Evolutionary conservation across 92 coral and sea anemone species (phyloP).

Genomic region (Muricea muricata): DNA sequence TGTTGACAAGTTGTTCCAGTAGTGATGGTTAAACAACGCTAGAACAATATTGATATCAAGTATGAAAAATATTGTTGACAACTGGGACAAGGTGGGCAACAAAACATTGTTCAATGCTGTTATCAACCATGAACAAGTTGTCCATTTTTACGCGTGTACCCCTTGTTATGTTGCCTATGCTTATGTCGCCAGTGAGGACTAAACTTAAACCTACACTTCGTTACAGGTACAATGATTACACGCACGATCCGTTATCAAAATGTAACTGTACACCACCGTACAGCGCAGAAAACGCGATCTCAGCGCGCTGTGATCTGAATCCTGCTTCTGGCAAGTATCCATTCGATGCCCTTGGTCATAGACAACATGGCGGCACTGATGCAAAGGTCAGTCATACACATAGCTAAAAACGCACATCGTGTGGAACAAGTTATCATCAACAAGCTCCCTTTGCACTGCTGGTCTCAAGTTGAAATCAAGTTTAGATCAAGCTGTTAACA

Average conservation of each 20-base stretch:
- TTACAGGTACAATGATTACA: conserved; percentile 87
- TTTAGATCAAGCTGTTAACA: no score
- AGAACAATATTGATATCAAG: no score
- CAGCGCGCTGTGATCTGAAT: conserved; percentile 91
- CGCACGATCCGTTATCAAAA: conserved; percentile 83
- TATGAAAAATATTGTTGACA: no score
- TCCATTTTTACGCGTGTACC: no score
- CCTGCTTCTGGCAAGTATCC: conserved; percentile 93
- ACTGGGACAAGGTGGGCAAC: no score
- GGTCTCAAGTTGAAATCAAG: not conserved
- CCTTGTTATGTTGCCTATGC: not conserved
- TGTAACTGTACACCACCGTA: conserved; percentile 98
- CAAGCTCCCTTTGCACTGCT: not conserved
- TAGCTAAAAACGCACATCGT: not conserved
- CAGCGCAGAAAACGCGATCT: conserved; percentile 95
- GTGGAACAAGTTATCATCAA: no score
- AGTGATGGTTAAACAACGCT: no score
- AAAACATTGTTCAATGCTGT: no score
- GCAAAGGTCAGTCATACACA: conserved; percentile 70
- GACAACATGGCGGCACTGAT: conserved; percentile 90
- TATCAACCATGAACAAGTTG: no score
- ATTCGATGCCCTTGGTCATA: conserved; percentile 78
- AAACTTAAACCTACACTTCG: no score
- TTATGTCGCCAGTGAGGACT: no score
- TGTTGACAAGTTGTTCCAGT: no score